These are phyloP conservation scores for Caerostris extrusa DNA, from an alignment of 1,140 invertebrate genomes.

Conservation along the genomic window DNA sequence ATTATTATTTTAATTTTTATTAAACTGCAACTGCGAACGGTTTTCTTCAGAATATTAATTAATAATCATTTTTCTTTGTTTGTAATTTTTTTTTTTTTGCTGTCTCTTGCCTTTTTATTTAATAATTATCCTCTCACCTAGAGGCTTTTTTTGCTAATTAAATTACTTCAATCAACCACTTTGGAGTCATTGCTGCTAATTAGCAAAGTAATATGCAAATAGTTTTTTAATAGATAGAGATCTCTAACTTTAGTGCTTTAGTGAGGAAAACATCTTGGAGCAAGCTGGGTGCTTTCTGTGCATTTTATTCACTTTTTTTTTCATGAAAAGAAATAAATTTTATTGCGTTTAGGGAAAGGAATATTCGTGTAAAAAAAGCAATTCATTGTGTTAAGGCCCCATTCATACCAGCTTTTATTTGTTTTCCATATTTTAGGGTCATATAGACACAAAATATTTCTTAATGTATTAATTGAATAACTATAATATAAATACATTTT, in stretches of 20 bases:
- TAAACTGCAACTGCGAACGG: neutral
- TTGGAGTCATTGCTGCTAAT: constrained; percentile 9
- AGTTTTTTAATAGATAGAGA: neutral
- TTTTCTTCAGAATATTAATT: constrained; percentile 3
- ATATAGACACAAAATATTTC: no score
- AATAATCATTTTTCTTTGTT: neutral
- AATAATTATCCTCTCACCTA: neutral
- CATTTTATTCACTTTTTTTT: neutral
- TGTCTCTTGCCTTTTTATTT: neutral
- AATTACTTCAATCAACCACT: neutral
- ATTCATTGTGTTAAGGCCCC: no score
- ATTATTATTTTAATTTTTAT: neutral
- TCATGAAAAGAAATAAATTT: no score
- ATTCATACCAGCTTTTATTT: no score
- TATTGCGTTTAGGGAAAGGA: neutral
- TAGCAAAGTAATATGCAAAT: constrained; percentile 5
- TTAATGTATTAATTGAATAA: no score
- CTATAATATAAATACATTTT: no score
- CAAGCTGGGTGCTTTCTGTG: no score
- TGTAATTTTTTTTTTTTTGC: neutral
- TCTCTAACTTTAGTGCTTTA: no score
- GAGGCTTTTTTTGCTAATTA: neutral
- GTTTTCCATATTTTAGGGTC: no score
- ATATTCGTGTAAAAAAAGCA: neutral
- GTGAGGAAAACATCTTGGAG: no score